Percentiles rank a stretch among this genome's conserved stretches.
Evolutionary conservation across 1,140 invertebrate species (phyloP).

Genomic region (Pseudomyrmex gracilis): DNA sequence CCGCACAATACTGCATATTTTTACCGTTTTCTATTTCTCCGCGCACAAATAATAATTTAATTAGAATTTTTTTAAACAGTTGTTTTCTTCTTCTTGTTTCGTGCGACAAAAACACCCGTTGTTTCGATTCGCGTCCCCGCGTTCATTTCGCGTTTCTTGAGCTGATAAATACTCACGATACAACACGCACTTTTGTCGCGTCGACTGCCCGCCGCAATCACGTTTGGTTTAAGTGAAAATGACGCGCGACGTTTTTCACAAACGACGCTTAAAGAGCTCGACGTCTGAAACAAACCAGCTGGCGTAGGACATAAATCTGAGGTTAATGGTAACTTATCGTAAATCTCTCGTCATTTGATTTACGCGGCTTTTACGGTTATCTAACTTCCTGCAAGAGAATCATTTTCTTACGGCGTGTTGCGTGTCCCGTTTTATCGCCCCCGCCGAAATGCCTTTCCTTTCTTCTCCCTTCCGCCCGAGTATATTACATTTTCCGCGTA

Average conservation of each 20-base stretch:
- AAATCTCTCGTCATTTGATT: slow-evolving; percentile 57
- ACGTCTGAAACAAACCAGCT: slow-evolving; percentile 24
- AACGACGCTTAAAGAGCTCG: neutral
- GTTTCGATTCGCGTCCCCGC: neutral
- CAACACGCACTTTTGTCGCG: neutral
- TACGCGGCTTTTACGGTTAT: slow-evolving; percentile 55
- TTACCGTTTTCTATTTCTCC: neutral
- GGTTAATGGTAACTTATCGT: slow-evolving; percentile 48
- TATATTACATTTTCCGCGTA: neutral
- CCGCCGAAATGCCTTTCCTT: slow-evolving; percentile 7
- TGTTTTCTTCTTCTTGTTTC: slow-evolving; percentile 15
- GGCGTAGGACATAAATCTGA: slow-evolving; percentile 32
- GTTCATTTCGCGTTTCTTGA: neutral
- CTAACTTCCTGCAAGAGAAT: slow-evolving; percentile 33
- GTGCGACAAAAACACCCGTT: slow-evolving; percentile 3
- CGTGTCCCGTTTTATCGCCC: slow-evolving; percentile 23
- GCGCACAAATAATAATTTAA: slow-evolving; percentile 14
- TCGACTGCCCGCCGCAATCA: neutral
- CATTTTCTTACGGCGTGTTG: slow-evolving; percentile 40
- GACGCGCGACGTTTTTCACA: slow-evolving; percentile 23
- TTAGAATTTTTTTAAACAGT: slow-evolving; percentile 25
- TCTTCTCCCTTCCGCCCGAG: too few species aligned
- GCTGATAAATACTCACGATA: slow-evolving; percentile 14
- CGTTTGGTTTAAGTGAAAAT: slow-evolving; percentile 20
- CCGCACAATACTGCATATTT: neutral